A percentile compares a stretch with the other conserved stretches of the same genome.
phyloP scores from a whole-genome alignment of 2,113 vertebrate species.

The Paralichthys olivaceus region DNA sequence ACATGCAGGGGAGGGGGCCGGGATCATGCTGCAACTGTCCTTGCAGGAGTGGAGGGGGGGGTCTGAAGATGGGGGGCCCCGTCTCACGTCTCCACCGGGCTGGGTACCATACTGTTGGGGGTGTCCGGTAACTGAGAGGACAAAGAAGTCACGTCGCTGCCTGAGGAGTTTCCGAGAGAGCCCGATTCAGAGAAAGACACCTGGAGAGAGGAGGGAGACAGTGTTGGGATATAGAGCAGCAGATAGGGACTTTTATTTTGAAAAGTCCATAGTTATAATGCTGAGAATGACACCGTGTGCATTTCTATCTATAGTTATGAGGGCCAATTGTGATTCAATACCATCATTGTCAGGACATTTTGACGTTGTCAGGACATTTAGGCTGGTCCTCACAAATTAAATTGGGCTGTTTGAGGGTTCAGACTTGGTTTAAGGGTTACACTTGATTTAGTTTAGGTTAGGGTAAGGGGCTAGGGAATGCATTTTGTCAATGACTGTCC shows the following conservation, averaged over 20 bases:
- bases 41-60: constrained; percentile 58
- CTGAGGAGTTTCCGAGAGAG: constrained; percentile 92
- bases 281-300: neutral
- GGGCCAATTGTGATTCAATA: no score
- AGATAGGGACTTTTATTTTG: constrained; percentile 23
- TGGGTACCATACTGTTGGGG: constrained; percentile 97
- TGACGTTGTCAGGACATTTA: no score
- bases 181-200: constrained; percentile 95
- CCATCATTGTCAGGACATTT: no score
- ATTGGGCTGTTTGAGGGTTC: no score
- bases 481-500: no score
- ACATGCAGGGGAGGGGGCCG: constrained; percentile 70
- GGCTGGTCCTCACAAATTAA: no score
- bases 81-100: constrained; percentile 98
- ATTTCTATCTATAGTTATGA: no score
- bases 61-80: constrained; percentile 51
- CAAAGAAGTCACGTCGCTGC: constrained; percentile 94
- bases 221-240: constrained; percentile 1
- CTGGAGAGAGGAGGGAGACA: constrained; percentile 68
- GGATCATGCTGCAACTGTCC: constrained; percentile 79
- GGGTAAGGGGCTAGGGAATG: no score
- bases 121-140: constrained; percentile 96
- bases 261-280: neutral
- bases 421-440: no score
- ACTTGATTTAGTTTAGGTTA: no score